These are phyloP conservation scores for Pocillopora grandis DNA, from an alignment of 92 coral and sea anemone genomes.

Conservation along the genomic window DNA sequence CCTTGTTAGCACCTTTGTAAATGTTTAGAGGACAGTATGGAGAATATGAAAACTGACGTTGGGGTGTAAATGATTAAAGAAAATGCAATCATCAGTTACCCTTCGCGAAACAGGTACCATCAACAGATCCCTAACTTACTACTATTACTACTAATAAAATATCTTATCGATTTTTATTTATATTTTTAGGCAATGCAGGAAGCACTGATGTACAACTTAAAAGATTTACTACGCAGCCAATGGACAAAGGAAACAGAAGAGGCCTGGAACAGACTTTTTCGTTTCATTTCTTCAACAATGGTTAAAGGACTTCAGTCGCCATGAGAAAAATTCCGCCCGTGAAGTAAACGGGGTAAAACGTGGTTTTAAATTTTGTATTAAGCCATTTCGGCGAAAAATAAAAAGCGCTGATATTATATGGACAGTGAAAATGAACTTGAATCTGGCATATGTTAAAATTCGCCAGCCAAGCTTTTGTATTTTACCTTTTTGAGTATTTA, in stretches of 20 bases:
- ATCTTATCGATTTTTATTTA: background rate
- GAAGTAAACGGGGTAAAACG: background rate
- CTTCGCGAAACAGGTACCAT: background rate
- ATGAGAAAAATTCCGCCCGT: background rate
- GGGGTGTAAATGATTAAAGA: too few relatives aligned
- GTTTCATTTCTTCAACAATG: slow-evolving; percentile 80
- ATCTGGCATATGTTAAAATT: too few relatives aligned
- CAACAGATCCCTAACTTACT: background rate
- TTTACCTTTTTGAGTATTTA: too few relatives aligned
- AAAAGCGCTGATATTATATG: too few relatives aligned
- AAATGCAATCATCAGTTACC: too few relatives aligned
- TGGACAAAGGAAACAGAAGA: slow-evolving; percentile 79
- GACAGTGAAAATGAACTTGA: too few relatives aligned
- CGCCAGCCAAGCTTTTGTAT: too few relatives aligned
- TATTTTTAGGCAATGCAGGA: slow-evolving; percentile 70
- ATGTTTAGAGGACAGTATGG: too few relatives aligned
- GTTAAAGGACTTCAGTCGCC: slow-evolving; percentile 63
- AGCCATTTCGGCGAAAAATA: background rate
- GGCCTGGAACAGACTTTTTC: slow-evolving; percentile 81
- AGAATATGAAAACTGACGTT: too few relatives aligned
- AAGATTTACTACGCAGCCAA: slow-evolving; percentile 66
- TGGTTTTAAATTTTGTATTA: background rate
- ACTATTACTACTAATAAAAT: background rate
- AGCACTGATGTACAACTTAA: slow-evolving; percentile 59
- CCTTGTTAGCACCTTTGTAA: too few relatives aligned